These are phyloP conservation scores for Drosophila trapezifrons DNA, from an alignment of 1,140 invertebrate species.

Conservation along the genomic window DNA sequence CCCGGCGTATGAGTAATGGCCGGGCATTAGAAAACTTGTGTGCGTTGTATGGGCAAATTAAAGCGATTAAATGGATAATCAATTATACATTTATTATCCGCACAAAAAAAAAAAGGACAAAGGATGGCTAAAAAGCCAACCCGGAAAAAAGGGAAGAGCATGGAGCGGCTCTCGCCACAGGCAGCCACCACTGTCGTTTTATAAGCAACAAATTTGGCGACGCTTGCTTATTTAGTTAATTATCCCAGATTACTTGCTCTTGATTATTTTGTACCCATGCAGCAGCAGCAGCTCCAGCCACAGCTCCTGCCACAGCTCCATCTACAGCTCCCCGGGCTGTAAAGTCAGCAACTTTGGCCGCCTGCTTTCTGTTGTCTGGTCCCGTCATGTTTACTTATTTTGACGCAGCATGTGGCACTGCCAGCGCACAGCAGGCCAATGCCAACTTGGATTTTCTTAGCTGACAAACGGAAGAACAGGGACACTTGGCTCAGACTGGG, in stretches of 20 bases:
- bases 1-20: slow-evolving; percentile 45
- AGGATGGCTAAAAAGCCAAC: slow-evolving; percentile 6
- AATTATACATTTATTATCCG: slow-evolving; percentile 40
- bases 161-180: slow-evolving; percentile 20
- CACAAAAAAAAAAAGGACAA: slow-evolving; percentile 1
- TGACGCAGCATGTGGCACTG: slow-evolving; percentile 75
- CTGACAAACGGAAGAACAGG: slow-evolving; percentile 43
- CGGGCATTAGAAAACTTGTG: slow-evolving; percentile 32
- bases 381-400: slow-evolving; percentile 79
- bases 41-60: slow-evolving; percentile 17
- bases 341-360: slow-evolving; percentile 74
- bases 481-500: slow-evolving; percentile 15
- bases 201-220: slow-evolving; percentile 72
- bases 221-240: slow-evolving; percentile 80
- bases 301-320: slow-evolving; percentile 13
- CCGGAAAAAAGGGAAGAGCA: not conserved
- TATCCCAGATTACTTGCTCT: slow-evolving; percentile 79
- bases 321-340: slow-evolving; percentile 45
- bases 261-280: slow-evolving; percentile 75
- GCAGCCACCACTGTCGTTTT: slow-evolving; percentile 47
- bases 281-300: slow-evolving; percentile 4
- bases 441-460: slow-evolving; percentile 77
- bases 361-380: slow-evolving; percentile 44
- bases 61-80: slow-evolving; percentile 46
- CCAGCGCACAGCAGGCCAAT: slow-evolving; percentile 67